These are phyloP conservation scores for Xenus cinereus DNA, from an alignment of 2,113 vertebrate species.

Conservation along the genomic window DNA sequence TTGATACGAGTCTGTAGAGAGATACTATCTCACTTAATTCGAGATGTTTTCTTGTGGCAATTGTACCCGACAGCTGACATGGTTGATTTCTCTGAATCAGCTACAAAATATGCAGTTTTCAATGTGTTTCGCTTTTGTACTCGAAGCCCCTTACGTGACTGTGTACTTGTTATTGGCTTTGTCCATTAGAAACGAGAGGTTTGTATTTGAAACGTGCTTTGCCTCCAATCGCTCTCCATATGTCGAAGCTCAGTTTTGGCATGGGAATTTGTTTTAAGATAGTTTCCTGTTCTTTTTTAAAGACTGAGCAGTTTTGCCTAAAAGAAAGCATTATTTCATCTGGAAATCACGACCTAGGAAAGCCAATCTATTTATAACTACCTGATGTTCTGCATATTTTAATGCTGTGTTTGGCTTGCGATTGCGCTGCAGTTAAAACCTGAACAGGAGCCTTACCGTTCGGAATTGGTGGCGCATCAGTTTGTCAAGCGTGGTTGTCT, in stretches of 20 bases:
- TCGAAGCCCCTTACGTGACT: neutral
- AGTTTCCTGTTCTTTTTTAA: neutral
- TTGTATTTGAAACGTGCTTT: neutral
- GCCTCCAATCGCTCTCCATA: neutral
- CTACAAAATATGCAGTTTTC: neutral
- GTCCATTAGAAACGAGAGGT: neutral
- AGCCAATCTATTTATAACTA: constrained; percentile 10
- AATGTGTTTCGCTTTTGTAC: neutral
- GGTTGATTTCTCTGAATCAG: constrained; percentile 4
- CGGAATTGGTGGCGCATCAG: rapidly evolving
- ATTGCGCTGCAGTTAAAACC: neutral
- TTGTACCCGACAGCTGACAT: neutral
- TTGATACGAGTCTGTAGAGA: constrained; percentile 29
- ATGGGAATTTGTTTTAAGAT: neutral
- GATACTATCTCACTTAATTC: constrained; percentile 25
- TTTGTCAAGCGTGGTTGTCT: neutral
- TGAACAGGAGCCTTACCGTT: neutral
- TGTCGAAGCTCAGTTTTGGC: neutral
- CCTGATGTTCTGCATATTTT: neutral
- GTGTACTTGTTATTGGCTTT: neutral
- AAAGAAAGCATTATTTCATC: constrained; percentile 37
- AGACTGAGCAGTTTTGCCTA: neutral
- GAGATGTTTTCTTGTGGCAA: constrained; percentile 31
- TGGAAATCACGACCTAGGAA: constrained; percentile 1
- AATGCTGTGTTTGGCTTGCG: neutral